Evolutionary conservation across 2,113 vertebrate species (phyloP).

Genomic region (Perca schrenkii): DNA sequence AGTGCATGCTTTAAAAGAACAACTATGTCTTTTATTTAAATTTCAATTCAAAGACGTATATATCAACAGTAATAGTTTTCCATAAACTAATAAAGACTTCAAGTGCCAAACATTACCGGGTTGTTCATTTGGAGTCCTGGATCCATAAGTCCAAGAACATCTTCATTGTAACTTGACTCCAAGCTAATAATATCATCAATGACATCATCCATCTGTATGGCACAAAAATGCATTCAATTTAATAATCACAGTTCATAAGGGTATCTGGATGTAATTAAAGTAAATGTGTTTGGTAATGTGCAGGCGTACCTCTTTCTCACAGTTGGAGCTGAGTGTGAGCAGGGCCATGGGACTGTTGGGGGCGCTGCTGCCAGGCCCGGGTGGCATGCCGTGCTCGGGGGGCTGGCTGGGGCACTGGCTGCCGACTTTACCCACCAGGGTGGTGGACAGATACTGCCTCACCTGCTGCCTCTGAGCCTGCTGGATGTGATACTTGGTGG

Average conservation of each 20-base stretch:
- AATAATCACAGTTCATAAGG: background rate
- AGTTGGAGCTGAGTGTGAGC: conserved; percentile 88
- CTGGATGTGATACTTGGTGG: conserved; percentile 96
- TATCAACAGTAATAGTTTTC: background rate
- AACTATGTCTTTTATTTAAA: background rate
- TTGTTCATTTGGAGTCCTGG: conserved; percentile 88
- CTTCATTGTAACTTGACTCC: conserved; percentile 93
- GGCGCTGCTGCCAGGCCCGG: conserved; percentile 86
- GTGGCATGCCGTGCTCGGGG: conserved; percentile 94
- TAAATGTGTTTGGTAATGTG: background rate
- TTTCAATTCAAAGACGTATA: background rate
- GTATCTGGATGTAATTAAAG: background rate
- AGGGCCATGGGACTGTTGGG: conserved; percentile 92
- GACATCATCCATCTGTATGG: conserved; percentile 90
- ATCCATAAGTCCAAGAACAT: conserved; percentile 90
- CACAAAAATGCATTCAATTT: background rate
- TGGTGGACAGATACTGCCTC: conserved; percentile 96
- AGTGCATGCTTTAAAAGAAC: background rate
- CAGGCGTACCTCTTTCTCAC: conserved; percentile 85
- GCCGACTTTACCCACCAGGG: conserved; percentile 92
- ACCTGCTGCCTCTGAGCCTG: conserved; percentile 98
- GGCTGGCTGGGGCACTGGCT: conserved; percentile 93
- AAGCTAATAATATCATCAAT: conserved; percentile 95
- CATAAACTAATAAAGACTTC: background rate
- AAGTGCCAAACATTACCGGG: conserved; percentile 75